Evolutionary conservation across 92 coral and sea anemone genomes (phyloP).

Genomic region (Plumapathes pennacea): DNA sequence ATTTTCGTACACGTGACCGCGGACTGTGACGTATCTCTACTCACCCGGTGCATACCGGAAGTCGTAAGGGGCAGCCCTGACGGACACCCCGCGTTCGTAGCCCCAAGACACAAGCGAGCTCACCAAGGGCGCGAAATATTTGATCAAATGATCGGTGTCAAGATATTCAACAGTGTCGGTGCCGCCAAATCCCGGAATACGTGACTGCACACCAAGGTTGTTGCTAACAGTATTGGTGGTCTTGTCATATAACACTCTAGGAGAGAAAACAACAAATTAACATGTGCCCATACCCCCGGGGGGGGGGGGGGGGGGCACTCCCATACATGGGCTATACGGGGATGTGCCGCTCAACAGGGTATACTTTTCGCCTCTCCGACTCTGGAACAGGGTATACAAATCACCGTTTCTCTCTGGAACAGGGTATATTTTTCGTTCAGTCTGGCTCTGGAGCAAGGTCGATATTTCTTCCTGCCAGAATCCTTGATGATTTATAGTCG

Average conservation of each 20-base stretch:
- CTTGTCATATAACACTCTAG: conserved; percentile 66
- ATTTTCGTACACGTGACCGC: too few relatives aligned
- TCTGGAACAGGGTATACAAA: too few relatives aligned
- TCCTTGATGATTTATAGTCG: too few relatives aligned
- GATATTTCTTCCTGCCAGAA: too few relatives aligned
- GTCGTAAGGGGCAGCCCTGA: conserved; percentile 86
- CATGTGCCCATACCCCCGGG: background rate
- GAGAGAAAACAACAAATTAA: background rate
- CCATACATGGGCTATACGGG: too few relatives aligned
- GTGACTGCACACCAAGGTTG: conserved; percentile 75
- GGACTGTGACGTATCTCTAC: too few relatives aligned
- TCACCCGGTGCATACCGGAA: conserved; percentile 81
- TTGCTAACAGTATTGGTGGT: conserved; percentile 60
- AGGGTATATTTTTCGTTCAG: too few relatives aligned
- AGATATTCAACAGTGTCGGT: conserved; percentile 76
- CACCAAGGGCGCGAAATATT: conserved; percentile 74
- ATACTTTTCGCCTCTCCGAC: too few relatives aligned
- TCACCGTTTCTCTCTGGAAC: too few relatives aligned
- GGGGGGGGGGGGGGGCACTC: too few relatives aligned
- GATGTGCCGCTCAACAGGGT: too few relatives aligned
- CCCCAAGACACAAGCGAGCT: conserved; percentile 76
- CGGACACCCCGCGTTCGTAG: conserved; percentile 66
- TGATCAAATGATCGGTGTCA: conserved; percentile 55
- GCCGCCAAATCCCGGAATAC: conserved; percentile 84
- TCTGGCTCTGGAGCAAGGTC: too few relatives aligned